Evolutionary conservation across 2,888 invertebrate genomes (phyloP), one percentile per base, ranked within the genome.

Genomic region (Leuctra nigra): DNA sequence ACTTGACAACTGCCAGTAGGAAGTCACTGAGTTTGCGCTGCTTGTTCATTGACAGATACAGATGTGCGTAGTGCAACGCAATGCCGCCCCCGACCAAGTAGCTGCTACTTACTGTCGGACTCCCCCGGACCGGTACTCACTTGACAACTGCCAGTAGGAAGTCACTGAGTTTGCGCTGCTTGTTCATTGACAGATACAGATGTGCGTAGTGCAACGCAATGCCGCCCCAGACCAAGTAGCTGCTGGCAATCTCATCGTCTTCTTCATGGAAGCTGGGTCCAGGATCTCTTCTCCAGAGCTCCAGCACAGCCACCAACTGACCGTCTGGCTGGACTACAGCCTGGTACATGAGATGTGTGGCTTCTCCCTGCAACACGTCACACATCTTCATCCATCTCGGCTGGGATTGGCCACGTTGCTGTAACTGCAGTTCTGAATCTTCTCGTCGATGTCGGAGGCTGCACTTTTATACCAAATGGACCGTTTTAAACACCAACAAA

Each of bases 91-190:
- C 84, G 0, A 83, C 78, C 55, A 83, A 69, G 65, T 84, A 83
- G 61, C 80, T 80, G 52, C 78, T 75, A 41, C n/a, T n/a, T n/a
- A n/a, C n/a, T n/a, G n/a, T n/a, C n/a, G n/a, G n/a, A n/a, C n/a
- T n/a, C n/a, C n/a, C n/a, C n/a, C n/a, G n/a, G n/a, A n/a, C n/a
- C n/a, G n/a, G 13, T 48, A 76, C 82, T 79, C 74, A 88, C 89
- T 86, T 88, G 48, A 89, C 88, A 33, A 91, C 88, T 53, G 84
- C 82, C 52, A 91, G 72, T 0, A 91, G 76, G 67, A 90, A 90
- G 61, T 86, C 87, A 48, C 87, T 84, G 62, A 89, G 76, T 64
- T 82, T 83, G 58, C 82, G 77, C 68, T 88, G 86, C 65, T 82
- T 82, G 62, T 79, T 80, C 77, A 86, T 84, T 63, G 77, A 81